Evolutionary conservation across 2,113 vertebrate genomes (phyloP), one percentile per base, ranked within the genome.

Genomic region (Cinclus mexicanus): DNA sequence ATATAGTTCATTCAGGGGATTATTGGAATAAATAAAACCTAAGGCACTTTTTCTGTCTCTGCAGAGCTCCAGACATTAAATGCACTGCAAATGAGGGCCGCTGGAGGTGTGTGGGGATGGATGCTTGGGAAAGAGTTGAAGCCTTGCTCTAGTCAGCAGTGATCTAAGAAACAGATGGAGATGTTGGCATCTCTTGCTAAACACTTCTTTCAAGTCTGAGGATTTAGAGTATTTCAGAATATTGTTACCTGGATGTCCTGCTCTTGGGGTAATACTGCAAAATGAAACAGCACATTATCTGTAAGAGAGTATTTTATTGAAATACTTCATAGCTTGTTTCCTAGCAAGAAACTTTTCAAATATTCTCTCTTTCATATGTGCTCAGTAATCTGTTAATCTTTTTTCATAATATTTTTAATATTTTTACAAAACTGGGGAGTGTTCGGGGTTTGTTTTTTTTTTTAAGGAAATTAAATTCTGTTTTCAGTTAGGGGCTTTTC

Each of bases 381-480:
- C 70, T 94, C 60, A 64, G n/a, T 96, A 94, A 97, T 98, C 97
- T 96, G 67, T 93, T 97, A 42, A 97, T 97, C 94, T 96, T 53
- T 56, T 82, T 65, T 63, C 1, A 0, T 83, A 75, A 39, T 44
- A 83, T 85, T 82, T 95, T 96, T 97, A 96, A 95, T 98, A 96
- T 93, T 97, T 90, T 79, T 74, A 44, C 76, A 85, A 89, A 91
- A 57, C 65, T 68, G 31, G 41, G 5, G 10, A 47, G 42, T 28
- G 17, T 63, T n/a, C 75, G 18, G 8, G 0, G 3, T 69, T 84
- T 7, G 64, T 83, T 89, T 81, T 91, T 86, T 7, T 67, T 83
- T 89, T 81, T 91, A 95, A 97, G 97, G 98, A 98, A 98, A 98
- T 98, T 95, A 97, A 97, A 97, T 76, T 97, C 69, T 68, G 19